Percentiles rank a stretch among this genome's conserved stretches.
phyloP scores from a whole-genome alignment of 2,888 invertebrate genomes.

The Tortricodes alternella region DNA sequence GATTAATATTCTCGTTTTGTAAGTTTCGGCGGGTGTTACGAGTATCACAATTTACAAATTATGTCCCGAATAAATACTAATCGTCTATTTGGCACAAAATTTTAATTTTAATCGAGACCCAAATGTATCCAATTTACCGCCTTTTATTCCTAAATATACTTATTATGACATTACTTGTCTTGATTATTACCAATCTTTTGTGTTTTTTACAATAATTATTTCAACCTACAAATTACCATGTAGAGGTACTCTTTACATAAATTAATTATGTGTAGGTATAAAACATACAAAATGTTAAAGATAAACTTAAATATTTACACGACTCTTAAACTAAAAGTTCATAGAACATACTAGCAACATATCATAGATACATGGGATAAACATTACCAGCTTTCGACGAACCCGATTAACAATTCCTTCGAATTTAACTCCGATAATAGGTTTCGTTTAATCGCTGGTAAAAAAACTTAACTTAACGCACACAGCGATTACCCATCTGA shows the following conservation, averaged over 20 bases:
- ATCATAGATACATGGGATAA: conserved; percentile 99
- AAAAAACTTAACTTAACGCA: conserved; percentile 68
- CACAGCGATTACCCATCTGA: conserved; percentile 69
- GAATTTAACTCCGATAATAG: conserved; percentile 42
- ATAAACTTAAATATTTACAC: conserved; percentile 58
- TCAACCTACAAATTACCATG: conserved; percentile 10
- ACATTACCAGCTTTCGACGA: conserved; percentile 86
- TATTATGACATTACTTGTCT: conserved; percentile 29
- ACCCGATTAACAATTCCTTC: conserved; percentile 36
- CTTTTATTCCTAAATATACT: conserved; percentile 28
- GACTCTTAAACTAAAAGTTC: conserved; percentile 85
- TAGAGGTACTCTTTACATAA: conserved; percentile 11
- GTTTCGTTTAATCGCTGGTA: conserved; percentile 68
- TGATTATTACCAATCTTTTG: conserved; percentile 4
- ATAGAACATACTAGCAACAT: conserved; percentile 98
- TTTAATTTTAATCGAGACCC: conserved; percentile 39
- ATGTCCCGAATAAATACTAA: conserved; percentile 74
- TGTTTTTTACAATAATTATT: background rate
- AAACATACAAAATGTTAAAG: conserved; percentile 16
- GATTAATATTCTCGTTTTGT: conserved; percentile 37
- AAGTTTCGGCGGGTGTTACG: conserved; percentile 58
- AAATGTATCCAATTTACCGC: conserved; percentile 37
- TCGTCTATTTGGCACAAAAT: conserved; percentile 81
- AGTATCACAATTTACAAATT: conserved; percentile 61
- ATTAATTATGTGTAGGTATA: conserved; percentile 23